These are phyloP conservation scores for Vulpes vulpes DNA, from an alignment of 2,113 vertebrate species.

Conservation along the genomic window DNA sequence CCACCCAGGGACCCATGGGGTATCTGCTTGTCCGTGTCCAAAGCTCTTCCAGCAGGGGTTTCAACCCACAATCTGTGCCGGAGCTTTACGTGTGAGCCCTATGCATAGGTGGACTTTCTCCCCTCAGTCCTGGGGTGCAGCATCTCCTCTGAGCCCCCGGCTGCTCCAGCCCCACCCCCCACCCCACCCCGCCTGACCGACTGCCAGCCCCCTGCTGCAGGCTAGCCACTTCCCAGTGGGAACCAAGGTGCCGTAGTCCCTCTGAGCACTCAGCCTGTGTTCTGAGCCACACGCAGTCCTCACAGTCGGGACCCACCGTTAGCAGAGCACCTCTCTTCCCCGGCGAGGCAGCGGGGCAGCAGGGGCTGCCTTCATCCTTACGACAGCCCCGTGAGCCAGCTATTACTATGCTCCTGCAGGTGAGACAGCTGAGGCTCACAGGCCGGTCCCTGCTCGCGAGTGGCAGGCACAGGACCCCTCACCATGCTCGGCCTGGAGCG, in stretches of 20 bases:
- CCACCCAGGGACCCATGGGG: not conserved
- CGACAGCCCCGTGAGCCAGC: not conserved
- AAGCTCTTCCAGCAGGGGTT: rapidly evolving
- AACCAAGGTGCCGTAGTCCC: rapidly evolving
- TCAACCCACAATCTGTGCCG: rapidly evolving
- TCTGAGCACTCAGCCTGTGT: not conserved
- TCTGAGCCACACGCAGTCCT: not conserved
- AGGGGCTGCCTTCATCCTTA: not conserved
- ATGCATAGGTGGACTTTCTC: rapidly evolving
- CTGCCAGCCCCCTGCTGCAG: rapidly evolving
- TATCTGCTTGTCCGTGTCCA: not conserved
- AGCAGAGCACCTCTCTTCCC: rapidly evolving
- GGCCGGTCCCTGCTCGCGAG: not conserved
- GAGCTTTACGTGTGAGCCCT: not conserved
- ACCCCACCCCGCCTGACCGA: no score
- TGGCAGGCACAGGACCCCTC: not conserved
- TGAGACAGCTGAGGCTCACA: not conserved
- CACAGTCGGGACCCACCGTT: not conserved
- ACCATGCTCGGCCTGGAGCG: not conserved
- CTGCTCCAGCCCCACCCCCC: not conserved
- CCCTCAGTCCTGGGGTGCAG: not conserved
- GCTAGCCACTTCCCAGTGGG: not conserved
- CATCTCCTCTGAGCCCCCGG: not conserved
- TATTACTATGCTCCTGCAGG: not conserved
- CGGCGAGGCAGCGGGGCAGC: no score